Base-by-base conservation (phyloP, 2,888 invertebrate species). In the Leuctra nigra region DNA sequence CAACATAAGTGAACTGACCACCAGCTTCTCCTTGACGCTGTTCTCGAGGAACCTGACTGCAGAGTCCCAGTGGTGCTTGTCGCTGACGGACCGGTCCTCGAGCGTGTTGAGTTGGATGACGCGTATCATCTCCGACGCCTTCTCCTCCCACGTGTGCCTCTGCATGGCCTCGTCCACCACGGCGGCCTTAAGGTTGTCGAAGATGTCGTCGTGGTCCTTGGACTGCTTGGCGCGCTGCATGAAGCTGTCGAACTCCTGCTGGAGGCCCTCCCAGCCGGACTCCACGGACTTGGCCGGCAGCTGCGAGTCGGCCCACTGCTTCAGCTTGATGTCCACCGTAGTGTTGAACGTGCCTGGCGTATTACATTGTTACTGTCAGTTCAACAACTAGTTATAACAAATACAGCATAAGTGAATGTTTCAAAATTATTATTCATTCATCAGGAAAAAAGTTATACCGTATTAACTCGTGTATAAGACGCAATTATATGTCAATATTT, bases 71-170 rank as follows among this genome's bases (percentile, higher is more conserved):
- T 92, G 88, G 14, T 81, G 74, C 71, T 91, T 91, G 68, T 92
- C 91, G 56, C 83, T 83, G 9, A 95, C 85, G 33, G 85, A 85
- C 11, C 88, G 79, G 72, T 95, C 94, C 70, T 97, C 96, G 20
- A 99, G 74, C 0, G 94, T 91, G 72, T 96, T 98, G 58, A 94
- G 72, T 70, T 99, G 98, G 58, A 99, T 89, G 3, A 97, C 93
- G n/a, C 92, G 78, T 14, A 96, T 73, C 73, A 91, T 90, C 75
- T 91, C 79, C 6, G 82, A 80, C n/a, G 83, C 83, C 77, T 98
- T 89, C 56, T 87, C 86, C 72, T 99, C 98, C 98, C 99, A 99
- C 41, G 83, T 80, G 71, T 99, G 98, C 62, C 88, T 76, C 9
- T 80, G 73, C 69, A 95, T 82, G 0, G 94, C 90, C 67, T 92